Percentiles rank a stretch among this genome's conserved stretches.
phyloP scores from a whole-genome alignment of 2,888 invertebrate genomes.

The Cerceris ruficornis region DNA sequence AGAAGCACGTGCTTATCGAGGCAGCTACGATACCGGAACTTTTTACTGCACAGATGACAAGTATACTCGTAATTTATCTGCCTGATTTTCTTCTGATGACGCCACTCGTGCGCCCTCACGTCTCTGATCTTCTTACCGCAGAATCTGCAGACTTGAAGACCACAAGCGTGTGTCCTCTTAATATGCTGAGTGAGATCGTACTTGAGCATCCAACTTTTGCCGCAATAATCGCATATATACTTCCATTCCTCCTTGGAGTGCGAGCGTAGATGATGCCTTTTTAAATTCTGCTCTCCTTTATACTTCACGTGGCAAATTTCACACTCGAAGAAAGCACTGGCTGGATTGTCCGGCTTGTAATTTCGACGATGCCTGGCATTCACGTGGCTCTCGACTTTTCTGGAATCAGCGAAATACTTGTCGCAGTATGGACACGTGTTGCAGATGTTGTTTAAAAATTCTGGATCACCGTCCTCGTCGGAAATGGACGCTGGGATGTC shows the following conservation, averaged over 20 bases:
- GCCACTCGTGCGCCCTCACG: slow-evolving; percentile 60
- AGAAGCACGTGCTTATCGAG: slow-evolving; percentile 61
- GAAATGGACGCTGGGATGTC: slow-evolving; percentile 74
- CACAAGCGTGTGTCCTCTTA: slow-evolving; percentile 50
- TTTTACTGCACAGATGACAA: slow-evolving; percentile 59
- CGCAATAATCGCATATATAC: slow-evolving; percentile 60
- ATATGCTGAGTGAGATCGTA: slow-evolving; percentile 63
- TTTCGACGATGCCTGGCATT: slow-evolving; percentile 17
- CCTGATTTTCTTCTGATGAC: slow-evolving; percentile 48
- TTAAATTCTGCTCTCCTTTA: slow-evolving; percentile 56
- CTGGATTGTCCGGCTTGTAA: slow-evolving; percentile 32
- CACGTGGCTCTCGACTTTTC: too few relatives aligned
- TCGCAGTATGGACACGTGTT: slow-evolving; percentile 66
- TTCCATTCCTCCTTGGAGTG: slow-evolving; percentile 58
- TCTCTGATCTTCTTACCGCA: slow-evolving; percentile 64
- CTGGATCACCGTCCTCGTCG: slow-evolving; percentile 40
- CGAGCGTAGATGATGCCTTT: slow-evolving; percentile 56
- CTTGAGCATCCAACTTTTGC: slow-evolving; percentile 62
- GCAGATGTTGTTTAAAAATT: slow-evolving; percentile 48
- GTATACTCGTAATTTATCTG: slow-evolving; percentile 37
- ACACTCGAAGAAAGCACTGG: slow-evolving; percentile 60
- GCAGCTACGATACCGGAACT: slow-evolving; percentile 52
- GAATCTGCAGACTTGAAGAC: slow-evolving; percentile 56
- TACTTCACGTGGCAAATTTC: slow-evolving; percentile 61
- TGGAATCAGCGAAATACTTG: slow-evolving; percentile 45